Conservation (phyloP, 1,140 invertebrate genomes). For the Xylocopa sonorina region DNA sequence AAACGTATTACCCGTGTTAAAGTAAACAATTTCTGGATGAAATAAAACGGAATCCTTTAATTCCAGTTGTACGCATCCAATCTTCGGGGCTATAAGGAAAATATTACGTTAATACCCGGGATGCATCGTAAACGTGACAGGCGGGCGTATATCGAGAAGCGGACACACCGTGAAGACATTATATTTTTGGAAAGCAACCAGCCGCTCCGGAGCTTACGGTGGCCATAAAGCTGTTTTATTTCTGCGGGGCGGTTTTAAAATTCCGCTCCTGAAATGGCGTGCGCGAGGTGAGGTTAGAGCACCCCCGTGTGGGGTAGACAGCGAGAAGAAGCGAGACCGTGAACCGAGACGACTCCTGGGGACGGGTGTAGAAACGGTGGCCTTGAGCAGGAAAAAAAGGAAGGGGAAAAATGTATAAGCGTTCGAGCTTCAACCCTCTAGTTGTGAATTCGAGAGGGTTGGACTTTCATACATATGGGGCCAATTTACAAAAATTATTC, state of each 20-base stretch:
- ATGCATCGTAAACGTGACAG: constrained; percentile 44
- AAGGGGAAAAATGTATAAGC: constrained; percentile 39
- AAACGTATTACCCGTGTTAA: no score
- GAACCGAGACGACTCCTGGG: constrained; percentile 24
- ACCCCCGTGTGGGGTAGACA: constrained; percentile 31
- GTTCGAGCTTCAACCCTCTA: constrained; percentile 65
- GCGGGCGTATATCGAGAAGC: constrained; percentile 21
- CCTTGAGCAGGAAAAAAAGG: constrained; percentile 48
- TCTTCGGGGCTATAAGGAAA: not conserved
- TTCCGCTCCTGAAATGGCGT: constrained; percentile 70
- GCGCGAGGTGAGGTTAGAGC: not conserved
- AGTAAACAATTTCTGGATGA: no score
- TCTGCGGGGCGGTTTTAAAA: constrained; percentile 73
- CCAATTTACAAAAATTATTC: constrained; percentile 81
- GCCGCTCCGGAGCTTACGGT: constrained; percentile 51
- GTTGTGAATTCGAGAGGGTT: constrained; percentile 75
- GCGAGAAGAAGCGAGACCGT: constrained; percentile 47
- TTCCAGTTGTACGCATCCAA: not conserved
- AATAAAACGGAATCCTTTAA: not conserved
- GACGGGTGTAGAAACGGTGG: constrained; percentile 25
- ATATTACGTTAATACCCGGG: constrained; percentile 45
- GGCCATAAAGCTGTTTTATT: constrained; percentile 76
- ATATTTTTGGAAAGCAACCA: constrained; percentile 64
- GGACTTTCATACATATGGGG: constrained; percentile 79
- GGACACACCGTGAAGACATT: constrained; percentile 58